Evolutionary conservation across 2,113 vertebrate species (phyloP), one percentile per base, ranked within the genome.

Genomic region (Cyrtonyx montezumae): DNA sequence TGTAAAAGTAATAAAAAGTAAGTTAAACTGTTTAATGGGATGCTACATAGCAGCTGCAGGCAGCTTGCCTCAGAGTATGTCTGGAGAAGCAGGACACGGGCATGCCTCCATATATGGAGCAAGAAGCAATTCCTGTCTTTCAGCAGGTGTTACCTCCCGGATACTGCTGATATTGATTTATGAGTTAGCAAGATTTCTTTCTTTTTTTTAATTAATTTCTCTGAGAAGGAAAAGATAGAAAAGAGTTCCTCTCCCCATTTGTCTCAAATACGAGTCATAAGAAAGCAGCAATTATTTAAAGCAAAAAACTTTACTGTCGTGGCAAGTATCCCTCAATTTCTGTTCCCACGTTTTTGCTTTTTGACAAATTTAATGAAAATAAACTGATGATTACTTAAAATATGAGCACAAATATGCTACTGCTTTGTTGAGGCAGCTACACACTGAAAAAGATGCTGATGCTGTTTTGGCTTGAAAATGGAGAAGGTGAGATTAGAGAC

Each of bases 351-450:
- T 63, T 20, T 78, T 62, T 80, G 34, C 18, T 84, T 94, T 85
- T 71, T 87, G 56, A 63, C 28, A 92, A 87, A 79, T 78, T 53
- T 86, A 93, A 77, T 87, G 48, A 84, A 92, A 88, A 92, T 49
- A 76, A 40, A 58, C 32, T 75, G 45, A 8, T 71, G 85, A 77
- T 84, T 74, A 77, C 74, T 89, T 87, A 79, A 93, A 90, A 78
- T 46, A 75, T 40, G 18, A 81, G 26, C 5, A 10, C 6, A 5
- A 32, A 94, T 87, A 9, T 40, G 37, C 34, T 90, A 18, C 65
- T 68, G 42, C 66, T 91, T 86, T 91, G 48, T 43, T 79, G 80
- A 83, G 34, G 89, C 37, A 93, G 37, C 74, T 88, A 74, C 67
- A 61, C 11, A 53, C 40, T 40, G n/a, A 80, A 62, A 89, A 87